Evolutionary conservation across 2,888 invertebrate genomes (phyloP), one percentile per base, ranked within the genome.

Genomic region (Malacosoma neustria): DNA sequence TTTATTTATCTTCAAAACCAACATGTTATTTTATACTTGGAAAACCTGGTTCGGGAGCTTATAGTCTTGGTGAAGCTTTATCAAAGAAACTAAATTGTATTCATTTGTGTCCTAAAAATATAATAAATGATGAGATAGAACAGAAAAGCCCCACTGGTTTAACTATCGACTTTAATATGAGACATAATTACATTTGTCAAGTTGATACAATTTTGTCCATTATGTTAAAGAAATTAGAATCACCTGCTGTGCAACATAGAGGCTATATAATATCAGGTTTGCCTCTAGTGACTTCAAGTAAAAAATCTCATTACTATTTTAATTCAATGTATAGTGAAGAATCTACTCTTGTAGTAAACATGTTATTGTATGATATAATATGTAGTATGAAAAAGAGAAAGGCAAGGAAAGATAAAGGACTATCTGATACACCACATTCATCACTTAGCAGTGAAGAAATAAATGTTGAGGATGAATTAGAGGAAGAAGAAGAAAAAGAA

Each of bases 231-330:
- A 87, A 89, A 53, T 45, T 90, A 1, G 62, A 76, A 33, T 82
- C 84, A 12, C 74, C 82, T 38, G 76, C 81, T 14, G 76, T 89
- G 11, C 60, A 71, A 49, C 88, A 91, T 52, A 73, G 89, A 54
- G 92, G 92, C 5, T 91, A 89, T 74, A 82, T 92, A 2, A 62
- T 92, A 45, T 89, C 89, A 39, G 91, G 90, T 4, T 69, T 92
- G 42, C 92, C 92, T 12, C 59, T 92, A 29, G 75, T 91, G n/a
- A 79, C 87, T 2, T 80, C 85, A 34, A 55, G 36, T 37, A 60
- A 49, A 46, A 53, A 47, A 32, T 39, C 57, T 15, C 44, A 58
- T 42, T 62, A 55, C 47, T 50, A 67, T 14, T 45, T 60, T 22
- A 44, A 56, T 35, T 48, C 51, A 32, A 50, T 79, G 33, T 35